Evolutionary conservation across 2,113 vertebrate species (phyloP).

Genomic region (Sphaerodactylus townsendi): DNA sequence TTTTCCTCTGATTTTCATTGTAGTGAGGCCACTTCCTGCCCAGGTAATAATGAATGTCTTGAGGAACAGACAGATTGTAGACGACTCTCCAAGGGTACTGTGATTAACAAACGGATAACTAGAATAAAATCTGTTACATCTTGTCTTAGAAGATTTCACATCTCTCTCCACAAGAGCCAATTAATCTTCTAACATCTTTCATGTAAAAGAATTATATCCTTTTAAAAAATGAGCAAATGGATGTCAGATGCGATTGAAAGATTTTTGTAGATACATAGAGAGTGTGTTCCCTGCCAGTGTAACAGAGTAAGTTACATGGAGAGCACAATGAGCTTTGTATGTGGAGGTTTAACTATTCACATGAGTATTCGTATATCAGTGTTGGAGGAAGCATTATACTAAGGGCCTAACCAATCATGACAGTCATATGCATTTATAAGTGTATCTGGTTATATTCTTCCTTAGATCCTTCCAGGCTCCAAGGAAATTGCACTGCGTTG

Average conservation of each 20-base stretch:
- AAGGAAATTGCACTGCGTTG: no score
- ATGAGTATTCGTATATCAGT: neutral
- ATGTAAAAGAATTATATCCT: neutral
- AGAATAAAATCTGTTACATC: slow-evolving; percentile 6
- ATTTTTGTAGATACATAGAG: neutral
- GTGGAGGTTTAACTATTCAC: no score
- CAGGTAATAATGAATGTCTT: slow-evolving; percentile 14
- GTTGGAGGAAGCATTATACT: no score
- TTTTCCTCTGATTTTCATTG: neutral
- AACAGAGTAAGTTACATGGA: neutral
- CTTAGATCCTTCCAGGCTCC: no score
- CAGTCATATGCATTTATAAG: no score
- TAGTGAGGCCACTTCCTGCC: neutral
- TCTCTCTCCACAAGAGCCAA: slow-evolving; percentile 16
- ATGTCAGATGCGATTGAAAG: slow-evolving; percentile 7
- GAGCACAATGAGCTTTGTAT: neutral
- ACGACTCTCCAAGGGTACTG: neutral
- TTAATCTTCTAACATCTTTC: slow-evolving; percentile 3
- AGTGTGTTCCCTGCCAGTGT: neutral
- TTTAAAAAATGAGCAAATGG: slow-evolving; percentile 13
- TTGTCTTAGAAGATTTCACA: slow-evolving; percentile 12
- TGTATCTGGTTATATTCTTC: no score
- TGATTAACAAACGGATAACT: slow-evolving; percentile 17
- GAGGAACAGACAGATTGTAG: slow-evolving; percentile 17
- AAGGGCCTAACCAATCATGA: no score